Percentiles rank a stretch among this genome's conserved stretches.
Evolutionary conservation across 2,113 vertebrate species (phyloP).

Genomic region (Mesitornis unicolor): DNA sequence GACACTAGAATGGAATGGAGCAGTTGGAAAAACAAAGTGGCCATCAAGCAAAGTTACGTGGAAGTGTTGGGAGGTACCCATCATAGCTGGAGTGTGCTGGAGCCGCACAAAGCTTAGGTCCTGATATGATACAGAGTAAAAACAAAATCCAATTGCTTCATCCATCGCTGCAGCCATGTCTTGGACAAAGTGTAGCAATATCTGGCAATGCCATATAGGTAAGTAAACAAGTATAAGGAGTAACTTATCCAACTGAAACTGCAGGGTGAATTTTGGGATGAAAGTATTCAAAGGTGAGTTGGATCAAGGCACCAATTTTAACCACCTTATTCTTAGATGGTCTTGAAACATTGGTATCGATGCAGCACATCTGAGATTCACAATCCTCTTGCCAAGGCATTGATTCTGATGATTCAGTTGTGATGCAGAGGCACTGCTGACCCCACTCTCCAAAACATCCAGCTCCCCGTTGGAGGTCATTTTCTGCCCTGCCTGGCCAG

Average conservation of each 20-base stretch:
- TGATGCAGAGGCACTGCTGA: background rate
- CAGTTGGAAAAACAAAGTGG: background rate
- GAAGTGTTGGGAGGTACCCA: background rate
- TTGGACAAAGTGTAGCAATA: accelerated
- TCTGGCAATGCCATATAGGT: accelerated
- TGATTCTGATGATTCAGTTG: background rate
- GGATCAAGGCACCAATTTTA: background rate
- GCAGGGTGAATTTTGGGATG: background rate
- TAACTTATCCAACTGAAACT: background rate
- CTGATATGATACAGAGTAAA: background rate
- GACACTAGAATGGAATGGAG: background rate
- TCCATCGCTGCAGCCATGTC: background rate
- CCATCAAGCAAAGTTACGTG: background rate
- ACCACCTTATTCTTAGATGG: background rate
- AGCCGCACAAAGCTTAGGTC: background rate
- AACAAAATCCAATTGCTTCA: background rate
- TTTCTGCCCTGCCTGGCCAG: background rate
- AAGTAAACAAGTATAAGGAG: background rate
- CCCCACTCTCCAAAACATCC: background rate
- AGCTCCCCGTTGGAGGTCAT: background rate
- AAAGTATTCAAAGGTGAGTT: background rate
- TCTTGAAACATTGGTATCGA: background rate
- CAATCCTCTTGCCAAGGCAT: accelerated
- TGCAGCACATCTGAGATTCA: background rate
- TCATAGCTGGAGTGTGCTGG: background rate